Conservation (phyloP, 1,140 invertebrate species). For the Sinella curviseta region DNA sequence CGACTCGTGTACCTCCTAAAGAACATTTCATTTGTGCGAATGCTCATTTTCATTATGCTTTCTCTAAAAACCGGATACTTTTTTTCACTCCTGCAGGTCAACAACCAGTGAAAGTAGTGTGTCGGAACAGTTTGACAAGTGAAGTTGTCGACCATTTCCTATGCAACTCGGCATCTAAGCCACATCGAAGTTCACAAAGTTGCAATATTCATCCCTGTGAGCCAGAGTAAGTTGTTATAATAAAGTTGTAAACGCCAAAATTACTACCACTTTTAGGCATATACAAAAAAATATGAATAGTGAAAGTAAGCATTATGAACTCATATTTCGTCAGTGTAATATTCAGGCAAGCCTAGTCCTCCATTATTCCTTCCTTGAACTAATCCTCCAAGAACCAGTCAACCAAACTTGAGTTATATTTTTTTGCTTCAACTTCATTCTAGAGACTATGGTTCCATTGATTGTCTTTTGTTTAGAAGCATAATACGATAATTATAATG, state of each 20-base stretch:
- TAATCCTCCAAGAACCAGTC: too few species aligned
- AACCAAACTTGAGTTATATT: too few species aligned
- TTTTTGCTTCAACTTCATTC: too few species aligned
- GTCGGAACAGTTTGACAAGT: conserved; percentile 71
- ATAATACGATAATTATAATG: too few species aligned
- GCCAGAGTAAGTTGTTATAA: conserved; percentile 69
- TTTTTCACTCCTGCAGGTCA: conserved; percentile 63
- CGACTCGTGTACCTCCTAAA: too few species aligned
- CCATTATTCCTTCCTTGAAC: too few species aligned
- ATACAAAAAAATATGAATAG: not conserved
- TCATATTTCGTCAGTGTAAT: not conserved
- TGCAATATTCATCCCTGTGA: conserved; percentile 85
- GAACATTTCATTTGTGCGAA: not conserved
- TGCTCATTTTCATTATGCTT: too few species aligned
- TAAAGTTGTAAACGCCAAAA: too few species aligned
- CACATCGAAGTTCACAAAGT: conserved; percentile 70
- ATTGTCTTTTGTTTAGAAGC: too few species aligned
- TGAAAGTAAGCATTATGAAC: not conserved
- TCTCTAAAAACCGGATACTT: not conserved
- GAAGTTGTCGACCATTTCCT: conserved; percentile 73
- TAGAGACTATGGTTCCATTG: not conserved
- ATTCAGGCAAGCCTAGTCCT: not conserved
- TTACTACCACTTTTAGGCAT: conserved; percentile 38
- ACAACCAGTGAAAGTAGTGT: conserved; percentile 63
- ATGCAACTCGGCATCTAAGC: conserved; percentile 74